phyloP scores from a whole-genome alignment of 1,140 invertebrate genomes.

The Caenorhabditis inopinata region DNA sequence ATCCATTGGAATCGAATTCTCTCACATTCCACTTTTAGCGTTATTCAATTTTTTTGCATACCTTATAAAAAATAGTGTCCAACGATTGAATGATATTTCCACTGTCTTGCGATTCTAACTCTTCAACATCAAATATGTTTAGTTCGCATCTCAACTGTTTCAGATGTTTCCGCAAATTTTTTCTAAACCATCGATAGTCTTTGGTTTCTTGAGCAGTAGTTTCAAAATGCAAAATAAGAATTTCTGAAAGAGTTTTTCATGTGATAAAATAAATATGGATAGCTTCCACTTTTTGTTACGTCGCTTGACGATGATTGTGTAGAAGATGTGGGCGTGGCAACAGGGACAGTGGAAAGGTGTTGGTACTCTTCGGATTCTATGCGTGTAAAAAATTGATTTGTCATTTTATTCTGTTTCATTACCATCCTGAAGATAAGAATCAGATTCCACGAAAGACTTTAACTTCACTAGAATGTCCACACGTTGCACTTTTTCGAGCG shows the following conservation, averaged over 20 bases:
- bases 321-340: no score
- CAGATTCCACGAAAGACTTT: background rate
- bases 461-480: background rate
- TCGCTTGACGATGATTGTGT: no score
- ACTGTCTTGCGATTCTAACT: background rate
- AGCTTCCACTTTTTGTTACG: background rate
- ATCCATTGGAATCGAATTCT: no score
- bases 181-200: background rate
- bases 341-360: background rate
- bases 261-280: background rate
- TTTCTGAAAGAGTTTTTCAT: no score
- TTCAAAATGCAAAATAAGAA: conserved; percentile 16
- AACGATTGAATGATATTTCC: background rate
- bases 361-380: no score
- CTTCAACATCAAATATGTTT: background rate
- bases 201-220: background rate
- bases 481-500: background rate
- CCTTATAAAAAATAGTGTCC: background rate
- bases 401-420: background rate
- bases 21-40: no score
- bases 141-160: background rate
- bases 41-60: no score
- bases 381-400: background rate
- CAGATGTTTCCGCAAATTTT: background rate
- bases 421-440: background rate